These are phyloP conservation scores for Chlorodrepanis virens DNA, from an alignment of 2,113 vertebrate genomes.

Conservation along the genomic window DNA sequence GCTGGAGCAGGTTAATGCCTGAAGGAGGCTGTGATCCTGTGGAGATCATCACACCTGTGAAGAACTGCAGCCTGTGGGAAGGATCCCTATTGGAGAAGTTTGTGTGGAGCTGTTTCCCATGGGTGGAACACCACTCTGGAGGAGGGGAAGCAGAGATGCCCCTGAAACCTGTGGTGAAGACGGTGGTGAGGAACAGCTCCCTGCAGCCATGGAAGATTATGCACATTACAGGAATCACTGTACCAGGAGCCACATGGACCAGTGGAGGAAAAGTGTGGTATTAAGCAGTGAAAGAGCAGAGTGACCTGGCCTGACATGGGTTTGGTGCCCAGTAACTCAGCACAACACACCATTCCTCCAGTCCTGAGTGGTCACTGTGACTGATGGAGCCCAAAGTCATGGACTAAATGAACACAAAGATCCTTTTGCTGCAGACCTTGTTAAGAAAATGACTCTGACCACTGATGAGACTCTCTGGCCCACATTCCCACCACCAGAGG, in stretches of 20 bases:
- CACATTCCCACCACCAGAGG: background rate
- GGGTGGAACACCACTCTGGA: background rate
- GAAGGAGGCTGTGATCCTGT: background rate
- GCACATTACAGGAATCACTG: background rate
- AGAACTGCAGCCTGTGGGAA: background rate
- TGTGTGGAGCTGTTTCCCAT: background rate
- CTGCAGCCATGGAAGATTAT: background rate
- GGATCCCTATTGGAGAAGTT: accelerated
- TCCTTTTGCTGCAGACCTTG: background rate
- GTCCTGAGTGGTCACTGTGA: too few species aligned
- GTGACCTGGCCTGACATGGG: background rate
- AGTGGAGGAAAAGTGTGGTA: background rate
- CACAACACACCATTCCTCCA: background rate
- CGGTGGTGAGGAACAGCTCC: background rate
- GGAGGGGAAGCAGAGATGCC: background rate
- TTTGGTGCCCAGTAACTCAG: background rate
- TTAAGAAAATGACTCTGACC: background rate
- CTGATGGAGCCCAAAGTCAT: accelerated
- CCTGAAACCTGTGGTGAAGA: background rate
- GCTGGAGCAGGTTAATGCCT: background rate
- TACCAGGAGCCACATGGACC: background rate
- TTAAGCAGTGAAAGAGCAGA: background rate
- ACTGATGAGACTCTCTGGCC: background rate
- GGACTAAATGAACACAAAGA: background rate
- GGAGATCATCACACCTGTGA: accelerated